These are phyloP conservation scores for Sepiola atlantica DNA, from an alignment of 2,888 invertebrate species.

Conservation along the genomic window DNA sequence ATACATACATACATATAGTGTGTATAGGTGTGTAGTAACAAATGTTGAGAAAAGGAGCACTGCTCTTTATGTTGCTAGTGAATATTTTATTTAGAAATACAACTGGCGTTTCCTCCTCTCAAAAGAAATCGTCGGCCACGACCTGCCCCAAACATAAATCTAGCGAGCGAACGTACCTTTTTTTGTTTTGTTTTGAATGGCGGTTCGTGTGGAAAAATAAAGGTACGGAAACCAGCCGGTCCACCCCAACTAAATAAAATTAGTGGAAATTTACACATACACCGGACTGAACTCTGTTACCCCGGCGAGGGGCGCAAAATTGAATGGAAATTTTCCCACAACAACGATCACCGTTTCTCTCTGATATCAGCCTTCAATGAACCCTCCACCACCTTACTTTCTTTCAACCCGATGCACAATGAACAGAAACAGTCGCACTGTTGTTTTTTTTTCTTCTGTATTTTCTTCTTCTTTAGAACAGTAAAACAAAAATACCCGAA, in stretches of 20 bases:
- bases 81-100: neutral
- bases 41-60: neutral
- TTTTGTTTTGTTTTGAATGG: neutral
- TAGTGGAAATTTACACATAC: neutral
- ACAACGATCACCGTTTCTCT: neutral
- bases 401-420: no score
- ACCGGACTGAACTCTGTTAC: neutral
- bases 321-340: neutral
- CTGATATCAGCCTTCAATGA: neutral
- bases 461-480: no score
- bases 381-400: no score
- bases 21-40: neutral
- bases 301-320: neutral
- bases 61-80: neutral
- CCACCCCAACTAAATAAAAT: neutral
- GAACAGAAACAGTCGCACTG: no score
- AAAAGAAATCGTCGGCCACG: neutral
- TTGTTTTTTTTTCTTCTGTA: no score
- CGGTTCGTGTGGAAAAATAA: neutral
- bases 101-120: neutral
- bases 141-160: neutral
- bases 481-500: no score
- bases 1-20: neutral
- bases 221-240: neutral
- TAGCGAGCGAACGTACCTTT: neutral